Evolutionary conservation across 2,888 invertebrate species (phyloP), one percentile per base, ranked within the genome.

Genomic region (Leptogaster cylindrica): DNA sequence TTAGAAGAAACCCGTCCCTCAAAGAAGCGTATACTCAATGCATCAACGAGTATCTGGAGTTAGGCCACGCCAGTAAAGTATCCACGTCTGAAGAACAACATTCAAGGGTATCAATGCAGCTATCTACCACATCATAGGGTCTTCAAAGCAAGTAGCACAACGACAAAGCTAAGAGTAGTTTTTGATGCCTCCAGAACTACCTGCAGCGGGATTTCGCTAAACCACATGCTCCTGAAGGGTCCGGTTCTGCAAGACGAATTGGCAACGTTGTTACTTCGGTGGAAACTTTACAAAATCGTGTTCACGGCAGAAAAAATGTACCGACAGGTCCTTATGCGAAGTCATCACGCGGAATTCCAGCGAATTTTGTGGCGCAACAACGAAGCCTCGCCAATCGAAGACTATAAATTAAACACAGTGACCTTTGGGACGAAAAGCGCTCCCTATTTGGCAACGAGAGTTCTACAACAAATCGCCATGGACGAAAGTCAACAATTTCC

Each of bases 31-130:
- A 74, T 39, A 31, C 48, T 6, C 39, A 68, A 0, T 72, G 74
- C 14, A 65, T 74, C 41, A 20, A 68, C 2, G 73, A 74, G 66
- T 74, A 73, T 44, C 8, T 68, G 8, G 41, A 36, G n/a, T n/a
- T n/a, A n/a, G n/a, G n/a, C n/a, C n/a, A n/a, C n/a, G n/a, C n/a
- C n/a, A 72, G 46, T 50, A 0, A 33, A 51, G 25, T 69, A 1
- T 5, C 31, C 5, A 16, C 50, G 6, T 7, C 3, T 41, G 41
- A 61, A 25, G 51, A 51, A n/a, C 14, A 27, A 8, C 31, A 51
- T 12, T 7, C 12, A 0, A 4, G 6, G 8, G 0, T 51, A 51
- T 14, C 8, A 5, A 7, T 51, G 51, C 28, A 72, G 27, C 14
- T 66, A 25, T 23, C 44, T 39, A 0, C 50, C 50, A 27, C 25